Evolutionary conservation across 2,888 invertebrate species (phyloP).

Genomic region (Rapana venosa): DNA sequence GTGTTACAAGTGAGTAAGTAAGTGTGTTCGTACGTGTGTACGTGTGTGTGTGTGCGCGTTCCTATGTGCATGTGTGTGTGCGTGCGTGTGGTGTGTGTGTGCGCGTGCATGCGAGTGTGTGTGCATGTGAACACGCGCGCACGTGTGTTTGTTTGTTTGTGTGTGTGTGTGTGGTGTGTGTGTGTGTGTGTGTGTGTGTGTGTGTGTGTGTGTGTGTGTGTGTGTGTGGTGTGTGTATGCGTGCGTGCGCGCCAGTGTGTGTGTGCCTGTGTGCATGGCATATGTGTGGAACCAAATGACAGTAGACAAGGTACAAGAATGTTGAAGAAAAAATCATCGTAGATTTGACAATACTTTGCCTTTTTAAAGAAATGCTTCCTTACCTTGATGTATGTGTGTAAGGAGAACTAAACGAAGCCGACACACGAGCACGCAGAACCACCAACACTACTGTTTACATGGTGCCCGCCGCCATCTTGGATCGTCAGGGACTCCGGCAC

Average conservation of each 20-base stretch:
- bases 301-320: too few species aligned
- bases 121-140: neutral
- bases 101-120: neutral
- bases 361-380: too few species aligned
- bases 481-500: constrained; percentile 38
- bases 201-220: constrained; percentile 1
- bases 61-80: neutral
- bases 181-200: neutral
- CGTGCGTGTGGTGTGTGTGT: constrained; percentile 21
- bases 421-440: too few species aligned
- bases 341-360: too few species aligned
- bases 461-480: constrained; percentile 41
- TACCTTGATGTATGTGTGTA: too few species aligned
- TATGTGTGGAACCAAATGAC: too few species aligned
- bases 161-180: neutral
- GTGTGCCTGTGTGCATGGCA: too few species aligned
- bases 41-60: neutral
- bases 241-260: too few species aligned
- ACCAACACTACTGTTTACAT: constrained; percentile 34
- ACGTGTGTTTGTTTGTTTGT: neutral
- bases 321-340: too few species aligned
- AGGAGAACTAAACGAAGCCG: too few species aligned
- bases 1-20: neutral
- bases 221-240: neutral
- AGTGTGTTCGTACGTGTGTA: neutral